Base-by-base conservation (phyloP, 2,113 vertebrate genomes). In the Corydoras sp. region DNA sequence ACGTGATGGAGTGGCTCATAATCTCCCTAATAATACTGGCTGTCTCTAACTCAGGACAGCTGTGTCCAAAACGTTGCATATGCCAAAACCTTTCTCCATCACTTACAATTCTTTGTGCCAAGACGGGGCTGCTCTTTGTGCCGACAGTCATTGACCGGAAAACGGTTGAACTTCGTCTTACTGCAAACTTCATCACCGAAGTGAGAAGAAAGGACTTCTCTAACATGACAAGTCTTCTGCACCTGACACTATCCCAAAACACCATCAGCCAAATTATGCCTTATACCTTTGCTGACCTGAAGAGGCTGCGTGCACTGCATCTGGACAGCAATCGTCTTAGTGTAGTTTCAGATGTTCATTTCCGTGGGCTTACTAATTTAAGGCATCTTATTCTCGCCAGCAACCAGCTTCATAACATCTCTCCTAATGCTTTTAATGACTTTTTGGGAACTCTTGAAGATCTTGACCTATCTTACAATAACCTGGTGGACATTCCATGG, bases 381-480 rank as follows among this genome's bases (percentile, higher is more conserved):
- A 87, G 96, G 0, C 96, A 98, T 60, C 74, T 98, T 0, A 98
- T 98, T 58, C 83, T 98, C 5, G 93, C 93, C 61, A 98, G 93
- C 89, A 98, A 98, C 69, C 95, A 98, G 76, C 80, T 98, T 1
- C 92, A 88, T 18, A 89, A 85, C 35, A 92, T 98, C 77, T 93
- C 94, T 0, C 91, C 93, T 0, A 76, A 87, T 0, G 92, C 96
- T 0, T 77, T 98, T 77, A 94, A 98, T 0, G 95, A 98, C 72
- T 98, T 96, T 31, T 65, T 92, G 0, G 90, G 93, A 69, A 95
- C 93, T 0, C 85, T 98, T 0, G 96, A 98, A 79, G 96, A 98
- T 48, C 74, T 98, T 3, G 96, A 98, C n/a, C 80, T 98, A 7
- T 96, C 94, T n/a, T 98, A 98, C 80, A 98, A 98, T 75, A 98